phyloP scores from a whole-genome alignment of 2,888 invertebrate genomes.

The Eupithecia exiguata region DNA sequence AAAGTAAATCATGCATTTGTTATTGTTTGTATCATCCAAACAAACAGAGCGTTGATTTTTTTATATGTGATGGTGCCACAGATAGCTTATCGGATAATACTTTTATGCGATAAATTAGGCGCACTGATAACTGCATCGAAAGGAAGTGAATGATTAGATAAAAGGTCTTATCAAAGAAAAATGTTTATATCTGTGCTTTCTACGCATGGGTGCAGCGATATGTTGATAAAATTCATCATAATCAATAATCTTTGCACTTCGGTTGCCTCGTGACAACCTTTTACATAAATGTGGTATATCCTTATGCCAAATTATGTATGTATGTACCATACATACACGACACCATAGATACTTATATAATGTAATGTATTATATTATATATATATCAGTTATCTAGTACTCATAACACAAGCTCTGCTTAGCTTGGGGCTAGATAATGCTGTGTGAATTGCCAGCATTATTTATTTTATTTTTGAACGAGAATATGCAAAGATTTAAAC shows the following conservation, averaged over 20 bases:
- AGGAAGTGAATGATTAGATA: slow-evolving; percentile 42
- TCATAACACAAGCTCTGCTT: too few relatives aligned
- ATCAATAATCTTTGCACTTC: background rate
- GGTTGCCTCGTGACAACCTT: background rate
- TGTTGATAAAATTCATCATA: background rate
- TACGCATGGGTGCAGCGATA: slow-evolving; percentile 1
- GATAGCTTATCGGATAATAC: slow-evolving; percentile 36
- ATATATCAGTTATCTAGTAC: too few relatives aligned
- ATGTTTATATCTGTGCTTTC: background rate
- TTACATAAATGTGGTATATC: background rate
- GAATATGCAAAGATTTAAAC: too few relatives aligned
- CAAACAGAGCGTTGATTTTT: slow-evolving; percentile 25
- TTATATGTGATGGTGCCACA: slow-evolving; percentile 5
- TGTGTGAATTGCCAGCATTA: too few relatives aligned
- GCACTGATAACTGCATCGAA: slow-evolving; percentile 29
- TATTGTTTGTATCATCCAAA: slow-evolving; percentile 6
- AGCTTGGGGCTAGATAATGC: too few relatives aligned
- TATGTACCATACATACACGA: too few relatives aligned
- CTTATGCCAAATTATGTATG: too few relatives aligned
- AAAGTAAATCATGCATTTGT: background rate
- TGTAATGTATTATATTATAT: too few relatives aligned
- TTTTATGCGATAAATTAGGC: slow-evolving; percentile 35
- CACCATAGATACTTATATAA: too few relatives aligned
- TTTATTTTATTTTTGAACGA: too few relatives aligned
- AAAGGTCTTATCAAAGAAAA: slow-evolving; percentile 7